phyloP scores from a whole-genome alignment of 2,888 invertebrate species.

The Cenopis cana region DNA sequence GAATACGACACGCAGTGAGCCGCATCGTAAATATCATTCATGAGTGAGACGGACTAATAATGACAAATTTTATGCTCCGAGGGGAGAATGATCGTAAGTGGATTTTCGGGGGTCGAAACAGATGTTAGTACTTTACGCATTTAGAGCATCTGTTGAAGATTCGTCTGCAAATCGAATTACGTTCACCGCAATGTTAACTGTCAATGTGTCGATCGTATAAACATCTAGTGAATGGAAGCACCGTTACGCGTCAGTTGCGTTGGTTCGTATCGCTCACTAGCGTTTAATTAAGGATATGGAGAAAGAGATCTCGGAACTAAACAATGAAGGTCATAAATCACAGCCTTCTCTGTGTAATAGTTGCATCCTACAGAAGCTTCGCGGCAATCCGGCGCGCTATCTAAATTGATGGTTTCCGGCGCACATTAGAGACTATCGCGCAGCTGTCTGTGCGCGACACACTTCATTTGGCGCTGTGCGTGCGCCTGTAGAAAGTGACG shows the following conservation, averaged over 20 bases:
- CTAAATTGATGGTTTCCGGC: constrained; percentile 84
- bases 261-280: constrained; percentile 15
- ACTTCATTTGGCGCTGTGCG: constrained; percentile 82
- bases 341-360: constrained; percentile 79
- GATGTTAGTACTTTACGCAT: constrained; percentile 59
- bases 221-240: constrained; percentile 22
- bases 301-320: constrained; percentile 72
- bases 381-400: constrained; percentile 81
- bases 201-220: constrained; percentile 25
- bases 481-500: constrained; percentile 81
- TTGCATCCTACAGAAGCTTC: constrained; percentile 79
- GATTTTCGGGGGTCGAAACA: constrained; percentile 59
- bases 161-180: constrained; percentile 48
- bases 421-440: constrained; percentile 78
- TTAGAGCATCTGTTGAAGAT: constrained; percentile 55
- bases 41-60: constrained; percentile 54
- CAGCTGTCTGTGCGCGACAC: constrained; percentile 82
- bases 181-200: constrained; percentile 45
- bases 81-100: constrained; percentile 53
- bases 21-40: constrained; percentile 49
- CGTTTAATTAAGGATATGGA: constrained; percentile 64
- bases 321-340: constrained; percentile 83
- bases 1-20: constrained; percentile 50
- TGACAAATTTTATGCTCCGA: constrained; percentile 61
- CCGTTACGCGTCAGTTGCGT: constrained; percentile 27